A percentile compares a stretch with the other conserved stretches of the same genome.
These are phyloP conservation scores for Eptesicus fuscus DNA, from an alignment of 2,113 vertebrate species.

Conservation along the genomic window DNA sequence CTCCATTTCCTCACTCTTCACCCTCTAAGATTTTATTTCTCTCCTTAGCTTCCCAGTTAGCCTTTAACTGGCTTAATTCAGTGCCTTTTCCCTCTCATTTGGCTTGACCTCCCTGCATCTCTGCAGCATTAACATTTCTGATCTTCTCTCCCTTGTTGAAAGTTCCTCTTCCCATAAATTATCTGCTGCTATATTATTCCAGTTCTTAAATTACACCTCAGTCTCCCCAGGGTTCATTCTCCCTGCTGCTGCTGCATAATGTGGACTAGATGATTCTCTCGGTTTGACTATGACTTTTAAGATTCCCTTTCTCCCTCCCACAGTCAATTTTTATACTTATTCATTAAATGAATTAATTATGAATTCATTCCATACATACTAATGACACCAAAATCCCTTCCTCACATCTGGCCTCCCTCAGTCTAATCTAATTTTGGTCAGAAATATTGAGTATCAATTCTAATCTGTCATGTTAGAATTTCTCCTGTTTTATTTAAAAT, in stretches of 20 bases:
- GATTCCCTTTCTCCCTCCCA: neutral
- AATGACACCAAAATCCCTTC: neutral
- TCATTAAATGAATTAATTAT: neutral
- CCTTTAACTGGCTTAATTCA: neutral
- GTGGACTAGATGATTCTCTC: neutral
- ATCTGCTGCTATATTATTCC: slow-evolving; percentile 5
- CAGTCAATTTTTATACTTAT: neutral
- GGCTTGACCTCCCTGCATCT: neutral
- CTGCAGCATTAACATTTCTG: neutral
- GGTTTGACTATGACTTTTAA: neutral
- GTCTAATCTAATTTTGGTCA: slow-evolving; percentile 25
- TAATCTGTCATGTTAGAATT: slow-evolving; percentile 22
- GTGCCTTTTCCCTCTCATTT: neutral
- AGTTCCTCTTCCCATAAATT: slow-evolving; percentile 6
- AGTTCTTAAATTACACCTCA: slow-evolving; percentile 8
- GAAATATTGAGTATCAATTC: neutral
- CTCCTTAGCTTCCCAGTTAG: neutral
- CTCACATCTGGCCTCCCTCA: neutral
- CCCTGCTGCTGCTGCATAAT: neutral
- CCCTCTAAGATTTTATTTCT: neutral
- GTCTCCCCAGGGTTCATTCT: neutral
- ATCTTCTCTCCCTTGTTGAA: neutral
- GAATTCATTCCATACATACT: neutral
- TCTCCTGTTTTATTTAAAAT: slow-evolving; percentile 22
- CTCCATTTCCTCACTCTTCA: neutral